Evolutionary conservation across 2,113 vertebrate species (phyloP).

Genomic region (Passer montanus): DNA sequence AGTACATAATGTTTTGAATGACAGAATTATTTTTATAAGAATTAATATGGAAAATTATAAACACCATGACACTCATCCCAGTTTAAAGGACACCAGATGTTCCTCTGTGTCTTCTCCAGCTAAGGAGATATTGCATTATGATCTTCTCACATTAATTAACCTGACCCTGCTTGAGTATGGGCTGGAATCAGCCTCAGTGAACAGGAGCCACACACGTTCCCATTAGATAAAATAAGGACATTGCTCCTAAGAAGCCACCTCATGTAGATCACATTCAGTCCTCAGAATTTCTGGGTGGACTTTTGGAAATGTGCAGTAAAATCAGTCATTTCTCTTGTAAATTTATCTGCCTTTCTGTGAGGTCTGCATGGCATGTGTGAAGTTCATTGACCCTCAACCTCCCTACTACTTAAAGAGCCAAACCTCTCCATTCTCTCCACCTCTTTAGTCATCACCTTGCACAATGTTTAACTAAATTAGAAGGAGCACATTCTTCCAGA

Average conservation of each 20-base stretch:
- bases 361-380: neutral
- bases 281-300: neutral
- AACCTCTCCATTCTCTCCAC: neutral
- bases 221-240: neutral
- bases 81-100: neutral
- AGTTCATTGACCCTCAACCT: neutral
- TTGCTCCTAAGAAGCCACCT: neutral
- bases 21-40: neutral
- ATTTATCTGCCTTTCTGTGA: neutral
- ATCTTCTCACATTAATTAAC: neutral
- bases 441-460: neutral
- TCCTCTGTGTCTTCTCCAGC: neutral
- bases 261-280: neutral
- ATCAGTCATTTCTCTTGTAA: neutral
- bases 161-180: neutral
- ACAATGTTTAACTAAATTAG: neutral
- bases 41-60: neutral
- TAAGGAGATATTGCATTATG: neutral
- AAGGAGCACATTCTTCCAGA: neutral
- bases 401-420: neutral
- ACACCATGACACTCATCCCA: neutral
- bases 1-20: neutral
- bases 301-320: neutral
- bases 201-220: neutral
- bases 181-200: neutral